Base-by-base conservation (phyloP, 1,140 invertebrate genomes). In the Drosophila funebris region DNA sequence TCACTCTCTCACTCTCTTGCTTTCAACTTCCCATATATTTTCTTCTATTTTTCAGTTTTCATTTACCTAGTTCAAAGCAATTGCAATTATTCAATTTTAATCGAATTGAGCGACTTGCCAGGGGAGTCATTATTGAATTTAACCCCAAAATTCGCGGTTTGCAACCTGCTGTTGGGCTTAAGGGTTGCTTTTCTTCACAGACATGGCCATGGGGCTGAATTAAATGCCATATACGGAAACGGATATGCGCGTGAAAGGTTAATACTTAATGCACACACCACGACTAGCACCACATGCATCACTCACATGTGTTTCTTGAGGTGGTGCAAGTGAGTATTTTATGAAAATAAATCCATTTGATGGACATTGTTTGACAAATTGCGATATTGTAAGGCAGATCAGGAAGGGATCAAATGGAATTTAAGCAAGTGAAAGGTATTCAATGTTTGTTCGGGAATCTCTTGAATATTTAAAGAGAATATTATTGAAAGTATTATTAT, bases 161-260 rank as follows among this genome's bases (percentile, higher is more conserved):
- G 16, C 8, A n/a, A 36, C 44, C 58, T 24, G 41, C 61, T 31
- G 13, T 20, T 7, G 22, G 1, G 9, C n/a, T 27, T 50, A 52
- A 58, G 69, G 53, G 69, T 67, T 43, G 33, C 16, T 71, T 18
- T 9, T 22, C 14, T 27, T 48, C 18, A 18, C 14, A 6, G 44
- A n/a, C 33, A n/a, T 44, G 24, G 14, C 57, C 44, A 43, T 24
- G 7, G 53, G 24, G 29, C 7, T 37, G 13, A 54, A 36, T 52
- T 36, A 63, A 54, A 8, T 39, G n/a, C 14, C 20, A 11, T 18
- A 2, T 20, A 44, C 31, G 46, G 27, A 43, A 66, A 7, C 61
- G 50, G 68, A 66, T 41, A 66, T 31, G 36, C 52, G 44, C 52
- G 27, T 52, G 52, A 67, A 58, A 67, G 53, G 53, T 50, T 57